Base-by-base conservation (phyloP, 2,888 invertebrate genomes). In the Drosophila ustulata region DNA sequence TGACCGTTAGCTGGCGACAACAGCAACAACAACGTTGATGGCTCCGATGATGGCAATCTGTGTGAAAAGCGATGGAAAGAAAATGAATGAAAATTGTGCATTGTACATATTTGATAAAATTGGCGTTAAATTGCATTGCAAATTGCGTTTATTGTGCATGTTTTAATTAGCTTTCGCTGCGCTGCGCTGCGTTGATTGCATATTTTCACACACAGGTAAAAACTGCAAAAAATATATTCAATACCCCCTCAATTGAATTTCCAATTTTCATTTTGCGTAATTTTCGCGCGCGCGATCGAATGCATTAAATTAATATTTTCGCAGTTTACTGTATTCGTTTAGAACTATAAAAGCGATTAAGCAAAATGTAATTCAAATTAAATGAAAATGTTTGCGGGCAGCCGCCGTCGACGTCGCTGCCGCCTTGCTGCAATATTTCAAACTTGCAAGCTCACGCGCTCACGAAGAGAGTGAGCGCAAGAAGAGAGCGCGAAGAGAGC, bases 81-180 rank as follows among this genome's bases (percentile, higher is more conserved):
- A 55, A 59, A 37, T 30, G 28, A 34, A 30, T 3, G 39, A 52
- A 57, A 41, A 52, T n/a, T 11, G 11, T 28, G 49, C 37, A 34
- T 26, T 53, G 41, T 37, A 39, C 11, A 30, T 49, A 47, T 47
- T 34, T 34, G 49, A 51, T 67, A 52, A 77, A 77, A 78, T 68
- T 77, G 69, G 28, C 59, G 68, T 77, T 70, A 70, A 73, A 78
- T 77, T 70, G 66, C 66, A 70, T 39, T 69, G 72, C 57, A 62
- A 74, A 75, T 78, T 75, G 61, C 64, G 66, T 78, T 75, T 64
- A 75, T 78, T 78, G 79, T 68, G 66, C 63, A 66, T 37, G 52
- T 75, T 78, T 78, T 75, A 78, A 78, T 78, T 78, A 78, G 75
- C 75, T 64, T 78, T 71, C 65, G 50, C 28, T 47, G 50, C 53